These are phyloP conservation scores for Probaryconus sp. DNA, from an alignment of 1,140 invertebrate genomes.

Conservation along the genomic window DNA sequence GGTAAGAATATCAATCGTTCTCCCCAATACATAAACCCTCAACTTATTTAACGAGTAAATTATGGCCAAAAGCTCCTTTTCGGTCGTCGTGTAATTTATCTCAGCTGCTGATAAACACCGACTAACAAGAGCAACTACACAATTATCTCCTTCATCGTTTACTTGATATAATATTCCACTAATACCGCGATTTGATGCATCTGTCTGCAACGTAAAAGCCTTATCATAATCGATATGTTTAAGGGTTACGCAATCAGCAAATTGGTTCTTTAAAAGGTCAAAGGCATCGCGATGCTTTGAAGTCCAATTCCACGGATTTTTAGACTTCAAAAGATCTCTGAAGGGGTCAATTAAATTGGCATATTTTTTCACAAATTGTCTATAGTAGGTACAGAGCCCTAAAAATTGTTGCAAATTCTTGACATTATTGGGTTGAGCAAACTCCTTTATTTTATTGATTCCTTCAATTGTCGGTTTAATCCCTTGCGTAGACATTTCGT, in stretches of 20 bases:
- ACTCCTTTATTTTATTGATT: neutral
- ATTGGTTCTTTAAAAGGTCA: neutral
- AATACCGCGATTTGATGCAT: neutral
- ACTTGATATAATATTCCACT: neutral
- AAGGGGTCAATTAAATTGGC: neutral
- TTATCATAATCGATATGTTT: neutral
- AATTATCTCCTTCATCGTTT: neutral
- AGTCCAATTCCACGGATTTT: neutral
- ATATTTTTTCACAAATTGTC: neutral
- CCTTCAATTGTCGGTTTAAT: too few relatives aligned
- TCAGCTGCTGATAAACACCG: neutral
- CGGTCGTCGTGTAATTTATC: slow-evolving; percentile 48
- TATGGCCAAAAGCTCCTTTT: slow-evolving; percentile 66
- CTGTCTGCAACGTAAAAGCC: neutral
- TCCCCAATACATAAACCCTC: slow-evolving; percentile 51
- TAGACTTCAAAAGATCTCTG: neutral
- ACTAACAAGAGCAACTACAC: neutral
- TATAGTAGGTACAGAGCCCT: slow-evolving; percentile 1
- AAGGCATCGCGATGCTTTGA: neutral
- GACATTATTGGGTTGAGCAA: neutral
- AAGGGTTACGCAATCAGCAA: neutral
- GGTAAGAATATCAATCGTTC: slow-evolving; percentile 15
- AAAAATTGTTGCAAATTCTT: slow-evolving; percentile 1
- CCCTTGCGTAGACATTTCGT: too few relatives aligned
- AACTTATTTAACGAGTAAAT: slow-evolving; percentile 64